Evolutionary conservation across 2,113 vertebrate genomes (phyloP), one percentile per base, ranked within the genome.

Genomic region (Phycodurus eques): DNA sequence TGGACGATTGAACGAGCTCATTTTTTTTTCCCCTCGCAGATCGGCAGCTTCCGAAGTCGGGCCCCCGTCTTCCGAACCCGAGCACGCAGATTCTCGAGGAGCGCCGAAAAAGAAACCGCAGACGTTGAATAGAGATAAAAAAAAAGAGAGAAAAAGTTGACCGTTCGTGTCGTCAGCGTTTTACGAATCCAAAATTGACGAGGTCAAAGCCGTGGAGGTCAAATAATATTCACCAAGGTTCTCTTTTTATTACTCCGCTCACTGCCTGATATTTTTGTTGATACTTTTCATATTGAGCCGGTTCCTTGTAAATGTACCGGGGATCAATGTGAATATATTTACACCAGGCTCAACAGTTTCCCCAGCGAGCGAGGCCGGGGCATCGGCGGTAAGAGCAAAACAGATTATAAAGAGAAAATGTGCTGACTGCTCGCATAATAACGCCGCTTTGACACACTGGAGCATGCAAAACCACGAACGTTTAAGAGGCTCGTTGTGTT

Each of bases 1-100:
- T 79, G 73, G 79, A 61, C 73, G 53, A 17, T 51, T 78, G 74
- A 78, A 61, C 35, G 33, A 60, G 57, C 22, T 57, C 46, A 39
- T 3, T 39, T 39, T 69, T 78, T 76, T n/a, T n/a, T n/a, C n/a
- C 62, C 71, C 74, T 62, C 47, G 59, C 14, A 60, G 59, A 27
- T 33, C 9, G 22, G 22, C 59, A 33, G 59, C 59, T 60, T 60
- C 15, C 6, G 13, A 60, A 60, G 31, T 33, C 27, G 14, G 4
- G 13, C 3, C 13, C 43, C 46, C 11, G 12, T 13, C 3, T 3
- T 2, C 49, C 15, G 44, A 53, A 51, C 11, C n/a, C 22, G 17
- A 14, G 62, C 33, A 33, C 35, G 33, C 0, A 61, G 15, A 53
- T 62, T 27, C 51, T 63, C 33, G 19, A 53, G 69, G 61, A 49